A percentile compares a stretch with the other conserved stretches of the same genome.
phyloP scores from a whole-genome alignment of 2,113 vertebrate species.

The Orthonyx spaldingii region DNA sequence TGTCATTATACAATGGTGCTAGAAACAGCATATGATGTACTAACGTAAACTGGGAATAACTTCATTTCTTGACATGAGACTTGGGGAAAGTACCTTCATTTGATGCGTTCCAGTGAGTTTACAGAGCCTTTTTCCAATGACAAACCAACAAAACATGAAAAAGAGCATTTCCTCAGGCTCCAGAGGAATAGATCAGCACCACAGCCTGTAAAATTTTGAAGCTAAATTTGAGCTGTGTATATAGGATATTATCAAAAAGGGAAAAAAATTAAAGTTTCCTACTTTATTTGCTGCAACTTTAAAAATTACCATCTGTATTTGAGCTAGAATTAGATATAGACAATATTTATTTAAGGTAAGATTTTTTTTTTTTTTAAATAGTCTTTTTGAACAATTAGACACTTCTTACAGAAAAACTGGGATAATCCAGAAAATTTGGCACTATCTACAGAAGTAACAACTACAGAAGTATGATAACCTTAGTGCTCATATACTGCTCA shows the following conservation, averaged over 20 bases:
- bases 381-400: neutral
- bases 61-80: neutral
- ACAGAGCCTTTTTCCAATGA: neutral
- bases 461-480: neutral
- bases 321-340: neutral
- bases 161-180: neutral
- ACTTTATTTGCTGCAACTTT: neutral
- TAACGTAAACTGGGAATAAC: neutral
- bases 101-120: neutral
- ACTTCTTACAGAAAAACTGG: neutral
- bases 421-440: neutral
- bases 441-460: neutral
- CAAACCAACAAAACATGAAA: neutral
- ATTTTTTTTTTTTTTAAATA: rapidly evolving
- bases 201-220: neutral
- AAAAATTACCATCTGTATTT: neutral
- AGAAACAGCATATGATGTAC: neutral
- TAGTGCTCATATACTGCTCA: neutral
- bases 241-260: neutral
- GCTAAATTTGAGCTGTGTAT: neutral
- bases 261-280: neutral
- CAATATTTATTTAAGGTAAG: neutral
- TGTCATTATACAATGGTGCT: neutral
- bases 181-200: neutral
- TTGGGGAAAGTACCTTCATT: neutral